phyloP scores from a whole-genome alignment of 2,888 invertebrate species.

The Drosophila koepferae region DNA sequence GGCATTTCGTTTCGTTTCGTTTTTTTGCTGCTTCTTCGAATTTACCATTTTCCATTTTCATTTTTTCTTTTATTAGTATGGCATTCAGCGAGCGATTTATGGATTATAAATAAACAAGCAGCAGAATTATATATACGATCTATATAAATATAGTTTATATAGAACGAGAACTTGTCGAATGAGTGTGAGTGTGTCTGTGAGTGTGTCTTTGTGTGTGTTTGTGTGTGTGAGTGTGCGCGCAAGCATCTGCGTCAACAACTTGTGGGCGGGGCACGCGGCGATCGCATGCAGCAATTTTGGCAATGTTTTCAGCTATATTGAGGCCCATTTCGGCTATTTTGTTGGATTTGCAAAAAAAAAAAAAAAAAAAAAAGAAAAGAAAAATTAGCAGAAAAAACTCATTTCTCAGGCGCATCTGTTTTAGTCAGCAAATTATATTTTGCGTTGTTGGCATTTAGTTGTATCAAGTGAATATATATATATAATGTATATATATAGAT shows the following conservation, averaged over 20 bases:
- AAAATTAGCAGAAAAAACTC: slow-evolving; percentile 23
- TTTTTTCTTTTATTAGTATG: slow-evolving; percentile 42
- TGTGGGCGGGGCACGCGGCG: slow-evolving; percentile 67
- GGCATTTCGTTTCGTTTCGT: slow-evolving; percentile 40
- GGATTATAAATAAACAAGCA: slow-evolving; percentile 67
- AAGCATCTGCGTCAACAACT: slow-evolving; percentile 63
- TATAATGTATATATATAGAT: slow-evolving; percentile 18
- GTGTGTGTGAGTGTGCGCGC: slow-evolving; percentile 13
- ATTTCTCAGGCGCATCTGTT: slow-evolving; percentile 59
- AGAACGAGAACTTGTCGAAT: slow-evolving; percentile 36
- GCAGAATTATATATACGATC: slow-evolving; percentile 27
- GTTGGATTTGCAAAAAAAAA: slow-evolving; percentile 37
- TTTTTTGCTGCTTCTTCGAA: slow-evolving; percentile 14
- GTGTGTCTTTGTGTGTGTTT: neutral
- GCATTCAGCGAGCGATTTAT: slow-evolving; percentile 54
- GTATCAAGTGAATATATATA: slow-evolving; percentile 6
- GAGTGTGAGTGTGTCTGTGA: slow-evolving; percentile 14
- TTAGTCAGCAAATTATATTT: slow-evolving; percentile 62
- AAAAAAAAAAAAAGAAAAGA: slow-evolving; percentile 10
- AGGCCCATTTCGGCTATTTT: slow-evolving; percentile 65
- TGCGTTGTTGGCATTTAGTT: slow-evolving; percentile 74
- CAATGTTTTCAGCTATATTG: slow-evolving; percentile 42
- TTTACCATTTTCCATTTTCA: slow-evolving; percentile 31
- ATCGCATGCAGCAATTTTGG: slow-evolving; percentile 65
- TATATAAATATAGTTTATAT: slow-evolving; percentile 29